Evolutionary conservation across 2,797 vertebrate species (phyloP), one percentile per base, ranked within the genome.

Genomic region (Enoplosus armatus): DNA sequence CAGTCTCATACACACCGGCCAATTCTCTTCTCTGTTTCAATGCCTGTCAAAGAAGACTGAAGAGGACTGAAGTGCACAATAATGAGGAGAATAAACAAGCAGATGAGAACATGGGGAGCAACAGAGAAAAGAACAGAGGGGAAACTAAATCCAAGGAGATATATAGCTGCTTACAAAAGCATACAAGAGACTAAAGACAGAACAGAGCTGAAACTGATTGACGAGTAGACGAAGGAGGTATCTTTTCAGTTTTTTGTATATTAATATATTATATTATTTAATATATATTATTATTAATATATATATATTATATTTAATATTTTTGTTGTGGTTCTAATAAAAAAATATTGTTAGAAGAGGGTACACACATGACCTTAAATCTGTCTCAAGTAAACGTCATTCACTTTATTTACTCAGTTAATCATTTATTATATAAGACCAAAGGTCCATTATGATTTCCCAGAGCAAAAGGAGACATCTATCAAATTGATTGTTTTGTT

Each of bases 1-100:
- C n/a, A 58, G 43, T 64, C 67, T 63, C 75, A 80, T 5, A 82
- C 84, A 85, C 85, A 73, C 62, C 1, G 66, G 87, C 92, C 88
- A 93, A 73, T 73, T 90, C 90, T 80, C 79, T 75, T 39, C 76
- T 91, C 81, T 77, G 43, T 87, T 87, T 91, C 89, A 87, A 85
- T 83, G 87, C 47, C 79, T 79, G 87, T 85, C 91, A 89, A 65
- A 78, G 72, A 62, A 80, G 82, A 88, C 80, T 88, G 76, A 85
- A 79, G 80, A 88, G 75, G 61, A 67, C 77, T 87, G 71, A 88
- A 86, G 83, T 27, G 69, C 71, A 82, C 80, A 84, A 83, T 87
- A 78, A 89, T 74, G 80, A 86, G 70, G 77, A 82, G 82, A 86
- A 87, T 71, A 75, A 92, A 85, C 76, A 82, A 77, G 82, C 70